Conservation (phyloP, 2,888 invertebrate genomes). For the Hanleya hanleyi region DNA sequence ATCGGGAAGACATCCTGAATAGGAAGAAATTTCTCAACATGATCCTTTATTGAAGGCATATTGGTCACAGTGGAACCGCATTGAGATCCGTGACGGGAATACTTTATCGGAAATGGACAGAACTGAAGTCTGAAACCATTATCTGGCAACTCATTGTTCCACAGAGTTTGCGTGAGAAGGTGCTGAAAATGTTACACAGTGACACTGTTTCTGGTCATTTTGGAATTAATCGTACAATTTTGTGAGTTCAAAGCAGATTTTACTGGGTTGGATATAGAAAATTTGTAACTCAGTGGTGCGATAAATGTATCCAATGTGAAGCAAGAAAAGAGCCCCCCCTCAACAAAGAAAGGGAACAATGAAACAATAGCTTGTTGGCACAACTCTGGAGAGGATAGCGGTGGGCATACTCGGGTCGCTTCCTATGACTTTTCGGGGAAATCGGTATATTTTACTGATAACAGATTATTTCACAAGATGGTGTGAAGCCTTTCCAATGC, state of each 20-base stretch:
- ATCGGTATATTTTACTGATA: slow-evolving; percentile 41
- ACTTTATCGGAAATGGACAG: too few species aligned
- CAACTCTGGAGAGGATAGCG: slow-evolving; percentile 26
- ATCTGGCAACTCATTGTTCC: too few species aligned
- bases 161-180: not conserved
- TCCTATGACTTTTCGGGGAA: slow-evolving; percentile 29
- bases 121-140: too few species aligned
- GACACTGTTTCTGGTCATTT: slow-evolving; percentile 31
- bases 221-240: slow-evolving; percentile 36
- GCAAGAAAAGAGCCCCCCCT: slow-evolving; percentile 21
- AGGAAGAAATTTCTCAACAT: too few species aligned
- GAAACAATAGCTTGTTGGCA: slow-evolving; percentile 19
- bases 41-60: too few species aligned
- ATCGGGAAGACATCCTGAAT: too few species aligned
- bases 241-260: slow-evolving; percentile 25
- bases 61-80: too few species aligned
- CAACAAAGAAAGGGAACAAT: slow-evolving; percentile 29
- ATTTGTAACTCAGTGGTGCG: slow-evolving; percentile 31
- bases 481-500: slow-evolving; percentile 20
- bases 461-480: slow-evolving; percentile 44
- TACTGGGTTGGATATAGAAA: slow-evolving; percentile 36
- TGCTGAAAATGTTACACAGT: too few species aligned
- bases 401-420: slow-evolving; percentile 42
- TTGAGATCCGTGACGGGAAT: too few species aligned
- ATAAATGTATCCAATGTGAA: slow-evolving; percentile 29